Conservation (phyloP, 2,113 vertebrate genomes). For the Hymenochirus boettgeri region DNA sequence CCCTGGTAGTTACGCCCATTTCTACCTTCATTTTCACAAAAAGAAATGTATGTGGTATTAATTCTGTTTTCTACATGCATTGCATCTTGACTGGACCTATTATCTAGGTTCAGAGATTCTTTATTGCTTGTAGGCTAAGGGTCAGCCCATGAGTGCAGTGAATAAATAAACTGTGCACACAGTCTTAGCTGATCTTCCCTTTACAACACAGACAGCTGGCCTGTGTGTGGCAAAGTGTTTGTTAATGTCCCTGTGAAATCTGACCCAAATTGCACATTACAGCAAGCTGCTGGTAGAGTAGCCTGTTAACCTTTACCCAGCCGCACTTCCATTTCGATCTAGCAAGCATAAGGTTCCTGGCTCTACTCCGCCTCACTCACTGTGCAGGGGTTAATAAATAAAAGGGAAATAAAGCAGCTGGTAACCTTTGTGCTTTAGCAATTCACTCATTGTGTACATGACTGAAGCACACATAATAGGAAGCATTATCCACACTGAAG, state of each 20-base stretch:
- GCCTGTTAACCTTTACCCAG: not conserved
- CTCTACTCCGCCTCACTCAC: not conserved
- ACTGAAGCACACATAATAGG: constrained; percentile 4
- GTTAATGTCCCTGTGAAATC: constrained; percentile 23
- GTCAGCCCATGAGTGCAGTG: not conserved
- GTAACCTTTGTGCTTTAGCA: constrained; percentile 16
- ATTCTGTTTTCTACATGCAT: no score
- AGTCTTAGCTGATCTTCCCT: not conserved
- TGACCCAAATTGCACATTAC: constrained; percentile 34
- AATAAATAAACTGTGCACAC: not conserved
- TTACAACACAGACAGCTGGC: not conserved
- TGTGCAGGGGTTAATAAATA: constrained; percentile 12
- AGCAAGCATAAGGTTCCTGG: not conserved
- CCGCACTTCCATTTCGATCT: not conserved
- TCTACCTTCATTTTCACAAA: no score
- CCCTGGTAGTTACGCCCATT: no score
- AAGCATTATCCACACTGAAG: not conserved
- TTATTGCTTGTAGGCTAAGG: not conserved
- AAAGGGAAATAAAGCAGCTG: constrained; percentile 19
- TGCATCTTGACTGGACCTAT: no score
- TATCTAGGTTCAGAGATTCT: not conserved
- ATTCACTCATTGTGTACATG: not conserved
- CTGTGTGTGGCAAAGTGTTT: constrained; percentile 13
- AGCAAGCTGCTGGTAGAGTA: constrained; percentile 21
- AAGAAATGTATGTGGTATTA: no score